Evolutionary conservation across 2,113 vertebrate genomes (phyloP).

Genomic region (Lichenostomus cassidix): DNA sequence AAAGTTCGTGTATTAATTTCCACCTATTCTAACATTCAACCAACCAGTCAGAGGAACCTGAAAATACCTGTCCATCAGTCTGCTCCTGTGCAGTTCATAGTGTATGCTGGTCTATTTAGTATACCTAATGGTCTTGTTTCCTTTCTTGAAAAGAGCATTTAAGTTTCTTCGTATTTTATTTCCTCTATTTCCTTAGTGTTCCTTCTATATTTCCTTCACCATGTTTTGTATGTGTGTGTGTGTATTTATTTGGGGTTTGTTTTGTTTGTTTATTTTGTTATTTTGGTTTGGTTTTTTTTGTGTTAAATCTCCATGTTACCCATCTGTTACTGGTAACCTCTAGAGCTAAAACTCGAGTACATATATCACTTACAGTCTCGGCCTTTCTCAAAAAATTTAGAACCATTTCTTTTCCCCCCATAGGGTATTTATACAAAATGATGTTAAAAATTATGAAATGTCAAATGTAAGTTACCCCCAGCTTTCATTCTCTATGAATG

Average conservation of each 20-base stretch:
- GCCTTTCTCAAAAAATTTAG: neutral
- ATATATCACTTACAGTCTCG: neutral
- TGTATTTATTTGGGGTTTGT: neutral
- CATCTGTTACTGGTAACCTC: neutral
- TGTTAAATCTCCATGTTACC: neutral
- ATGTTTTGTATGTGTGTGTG: neutral
- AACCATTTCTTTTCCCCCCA: neutral
- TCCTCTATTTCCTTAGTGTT: neutral
- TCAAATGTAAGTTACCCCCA: neutral
- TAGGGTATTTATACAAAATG: neutral
- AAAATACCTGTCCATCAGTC: neutral
- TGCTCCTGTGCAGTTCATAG: neutral
- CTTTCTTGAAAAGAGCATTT: neutral
- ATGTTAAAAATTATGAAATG: neutral
- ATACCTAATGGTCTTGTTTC: neutral
- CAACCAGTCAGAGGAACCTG: neutral
- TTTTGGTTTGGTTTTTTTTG: neutral
- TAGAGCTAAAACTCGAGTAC: neutral
- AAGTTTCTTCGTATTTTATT: neutral
- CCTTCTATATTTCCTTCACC: neutral
- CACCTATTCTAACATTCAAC: neutral
- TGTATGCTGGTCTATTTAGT: neutral
- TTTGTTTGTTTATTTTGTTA: neutral
- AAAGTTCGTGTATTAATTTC: neutral
- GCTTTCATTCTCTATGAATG: neutral